Evolutionary conservation across 1,140 invertebrate genomes (phyloP).

Genomic region (Nautilus pompilius): DNA sequence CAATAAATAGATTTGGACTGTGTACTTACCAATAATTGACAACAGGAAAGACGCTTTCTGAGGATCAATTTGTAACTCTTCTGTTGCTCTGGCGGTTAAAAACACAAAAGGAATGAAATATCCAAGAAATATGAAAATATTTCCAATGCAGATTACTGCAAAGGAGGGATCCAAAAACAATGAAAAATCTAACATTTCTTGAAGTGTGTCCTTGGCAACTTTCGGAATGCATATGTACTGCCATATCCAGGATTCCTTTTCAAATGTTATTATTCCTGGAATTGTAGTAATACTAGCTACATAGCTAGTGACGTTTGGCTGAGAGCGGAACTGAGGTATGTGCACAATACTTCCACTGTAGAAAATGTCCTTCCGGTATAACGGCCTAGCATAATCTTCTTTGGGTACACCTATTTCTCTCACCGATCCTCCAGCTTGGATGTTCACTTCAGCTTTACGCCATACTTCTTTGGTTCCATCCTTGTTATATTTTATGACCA

Average conservation of each 20-base stretch:
- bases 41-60: conserved; percentile 22
- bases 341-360: conserved; percentile 93
- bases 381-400: conserved; percentile 73
- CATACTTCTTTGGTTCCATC: conserved; percentile 1
- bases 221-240: conserved; percentile 73
- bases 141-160: conserved; percentile 78
- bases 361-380: conserved; percentile 97
- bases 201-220: conserved; percentile 60
- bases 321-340: conserved; percentile 82
- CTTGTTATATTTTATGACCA: background rate
- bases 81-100: conserved; percentile 76
- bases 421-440: background rate
- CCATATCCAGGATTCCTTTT: conserved; percentile 64
- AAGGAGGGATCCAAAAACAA: conserved; percentile 64
- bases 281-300: conserved; percentile 52
- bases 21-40: conserved; percentile 30
- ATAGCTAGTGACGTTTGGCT: conserved; percentile 73
- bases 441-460: conserved; percentile 4
- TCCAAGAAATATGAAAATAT: conserved; percentile 90
- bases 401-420: conserved; percentile 20
- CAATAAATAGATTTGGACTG: too few relatives aligned
- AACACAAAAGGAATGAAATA: conserved; percentile 95
- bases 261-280: conserved; percentile 31
- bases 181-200: conserved; percentile 89
- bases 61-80: conserved; percentile 23